Conservation (phyloP, 2,888 invertebrate genomes). For the Malthinus flaveolus region DNA sequence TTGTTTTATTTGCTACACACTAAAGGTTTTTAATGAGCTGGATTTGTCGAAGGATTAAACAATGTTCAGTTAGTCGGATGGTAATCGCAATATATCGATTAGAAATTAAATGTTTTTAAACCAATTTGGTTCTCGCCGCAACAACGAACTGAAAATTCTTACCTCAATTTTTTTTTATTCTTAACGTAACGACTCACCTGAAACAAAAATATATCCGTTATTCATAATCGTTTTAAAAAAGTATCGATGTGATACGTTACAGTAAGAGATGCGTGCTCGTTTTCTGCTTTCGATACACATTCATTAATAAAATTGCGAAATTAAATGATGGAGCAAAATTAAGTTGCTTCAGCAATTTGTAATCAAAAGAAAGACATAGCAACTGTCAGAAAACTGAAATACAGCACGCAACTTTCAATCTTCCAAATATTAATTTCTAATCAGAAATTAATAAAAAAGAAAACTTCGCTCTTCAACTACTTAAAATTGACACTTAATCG, state of each 20-base stretch:
- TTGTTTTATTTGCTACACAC: no score
- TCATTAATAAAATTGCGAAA: constrained; percentile 6
- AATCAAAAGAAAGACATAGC: constrained; percentile 2
- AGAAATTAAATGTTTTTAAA: no score
- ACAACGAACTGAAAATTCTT: no score
- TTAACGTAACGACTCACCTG: neutral
- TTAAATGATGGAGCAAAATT: constrained; percentile 4
- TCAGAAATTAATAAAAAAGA: constrained; percentile 2
- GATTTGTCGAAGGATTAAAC: no score
- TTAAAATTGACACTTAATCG: no score
- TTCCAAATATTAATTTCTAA: constrained; percentile 5
- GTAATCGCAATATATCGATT: no score
- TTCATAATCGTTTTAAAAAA: no score
- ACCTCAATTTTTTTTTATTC: no score
- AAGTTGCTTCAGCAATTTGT: constrained; percentile 5
- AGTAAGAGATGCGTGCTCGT: neutral
- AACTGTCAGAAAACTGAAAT: constrained; percentile 4
- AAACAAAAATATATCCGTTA: constrained; percentile 1
- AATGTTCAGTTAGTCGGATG: no score
- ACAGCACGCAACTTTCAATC: constrained; percentile 1
- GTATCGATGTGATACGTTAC: neutral
- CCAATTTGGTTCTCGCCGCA: no score
- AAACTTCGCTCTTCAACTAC: no score
- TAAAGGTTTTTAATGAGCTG: no score
- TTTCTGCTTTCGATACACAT: constrained; percentile 4